Evolutionary conservation across 2,113 vertebrate species (phyloP), one percentile per base, ranked within the genome.

Genomic region (Prionailurus viverrinus): DNA sequence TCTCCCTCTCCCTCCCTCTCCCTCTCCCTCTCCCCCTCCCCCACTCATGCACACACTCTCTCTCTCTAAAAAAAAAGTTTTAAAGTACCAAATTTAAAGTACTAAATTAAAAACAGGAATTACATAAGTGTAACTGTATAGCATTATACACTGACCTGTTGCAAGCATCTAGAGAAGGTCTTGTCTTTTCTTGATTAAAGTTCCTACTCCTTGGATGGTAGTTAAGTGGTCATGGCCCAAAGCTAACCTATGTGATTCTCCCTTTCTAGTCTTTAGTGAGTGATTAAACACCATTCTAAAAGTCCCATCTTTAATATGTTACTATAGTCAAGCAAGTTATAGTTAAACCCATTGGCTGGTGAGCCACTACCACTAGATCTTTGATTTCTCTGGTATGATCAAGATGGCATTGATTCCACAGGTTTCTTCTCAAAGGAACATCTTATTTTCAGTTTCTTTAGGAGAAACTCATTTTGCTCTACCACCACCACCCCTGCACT

Each of bases 1-100:
- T 6, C 5, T 7, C 39, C 1, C 1, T 7, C 45, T 8, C 45
- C 6, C 41, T 45, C 45, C 1, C 7, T 0, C 7, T 45, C 45
- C 45, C 55, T 58, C 55, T 7, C 55, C 7, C 15, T 8, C 55
- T 58, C 55, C 21, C 55, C 18, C 55, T 21, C 58, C 16, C 7
- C 21, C 58, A 18, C 19, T 58, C 55, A 58, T 14, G 51, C 51
- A 14, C 14, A 14, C 51, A 0, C 55, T 58, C 18, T 55, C 53
- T 55, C 53, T 55, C 53, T 55, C 16, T 55, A 55, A 55, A 55
- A 55, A 55, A 55, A 55, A 4, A 16, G 15, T 55, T 55, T 55
- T 55, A 55, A 55, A 55, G 53, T 1, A 55, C 21, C 7, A 61
- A 61, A 25, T 61, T 61, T 74, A 48, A 91, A 53, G 45, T 41